phyloP scores from a whole-genome alignment of 2,888 invertebrate genomes.

The Sinotaia quadrata region DNA sequence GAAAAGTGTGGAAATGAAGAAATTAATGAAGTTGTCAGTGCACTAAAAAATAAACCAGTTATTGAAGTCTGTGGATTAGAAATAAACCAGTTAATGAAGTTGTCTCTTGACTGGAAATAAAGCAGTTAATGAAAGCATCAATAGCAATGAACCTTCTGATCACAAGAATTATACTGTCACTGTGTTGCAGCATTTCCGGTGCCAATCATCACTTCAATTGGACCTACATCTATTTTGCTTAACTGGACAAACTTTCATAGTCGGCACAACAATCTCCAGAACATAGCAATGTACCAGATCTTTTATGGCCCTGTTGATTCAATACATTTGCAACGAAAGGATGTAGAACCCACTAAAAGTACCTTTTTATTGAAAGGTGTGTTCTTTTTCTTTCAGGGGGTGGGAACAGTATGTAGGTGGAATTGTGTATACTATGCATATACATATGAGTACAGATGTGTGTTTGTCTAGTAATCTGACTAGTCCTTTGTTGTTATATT shows the following conservation, averaged over 20 bases:
- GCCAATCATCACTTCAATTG: background rate
- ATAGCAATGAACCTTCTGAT: no score
- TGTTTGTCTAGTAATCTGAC: conserved; percentile 2
- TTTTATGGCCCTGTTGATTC: conserved; percentile 12
- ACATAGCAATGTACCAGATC: conserved; percentile 9
- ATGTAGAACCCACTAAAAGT: background rate
- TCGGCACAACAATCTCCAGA: background rate
- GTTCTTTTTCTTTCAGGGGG: background rate
- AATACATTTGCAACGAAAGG: background rate
- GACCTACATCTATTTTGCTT: conserved; percentile 11
- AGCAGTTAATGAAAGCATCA: no score
- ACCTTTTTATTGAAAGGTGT: conserved; percentile 17
- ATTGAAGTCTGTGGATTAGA: no score
- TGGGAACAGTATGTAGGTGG: background rate
- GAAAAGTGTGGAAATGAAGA: no score
- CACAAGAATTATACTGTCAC: no score
- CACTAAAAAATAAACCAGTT: no score
- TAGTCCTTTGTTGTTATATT: no score
- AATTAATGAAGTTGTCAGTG: no score
- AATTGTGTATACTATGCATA: background rate
- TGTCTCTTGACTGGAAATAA: no score
- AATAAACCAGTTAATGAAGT: no score
- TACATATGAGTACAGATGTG: background rate
- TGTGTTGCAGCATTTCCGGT: conserved; percentile 8
- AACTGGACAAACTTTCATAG: conserved; percentile 18